These are phyloP conservation scores for Euura lappo DNA, from an alignment of 1,140 invertebrate species.

Conservation along the genomic window DNA sequence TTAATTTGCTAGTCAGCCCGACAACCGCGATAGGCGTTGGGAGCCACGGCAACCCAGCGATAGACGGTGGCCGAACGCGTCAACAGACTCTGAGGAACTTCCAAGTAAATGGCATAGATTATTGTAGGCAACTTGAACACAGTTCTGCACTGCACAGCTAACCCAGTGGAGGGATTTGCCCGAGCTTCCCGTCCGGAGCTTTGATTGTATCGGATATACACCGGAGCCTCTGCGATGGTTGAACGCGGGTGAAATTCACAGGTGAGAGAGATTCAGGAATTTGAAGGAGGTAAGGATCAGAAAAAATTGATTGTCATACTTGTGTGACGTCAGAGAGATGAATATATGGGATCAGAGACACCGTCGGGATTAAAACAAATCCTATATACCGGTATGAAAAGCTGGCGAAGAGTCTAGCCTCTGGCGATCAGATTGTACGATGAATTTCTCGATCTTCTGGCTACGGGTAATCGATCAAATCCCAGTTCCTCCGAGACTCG, in stretches of 20 bases:
- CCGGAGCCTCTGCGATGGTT: too few relatives aligned
- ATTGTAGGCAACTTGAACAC: neutral
- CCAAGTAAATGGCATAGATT: neutral
- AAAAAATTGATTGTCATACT: neutral
- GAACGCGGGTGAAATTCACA: too few relatives aligned
- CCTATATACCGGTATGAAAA: neutral
- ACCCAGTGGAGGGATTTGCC: neutral
- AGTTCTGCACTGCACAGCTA: neutral
- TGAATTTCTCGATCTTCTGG: neutral
- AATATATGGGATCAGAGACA: neutral
- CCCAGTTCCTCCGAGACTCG: neutral
- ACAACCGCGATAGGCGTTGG: neutral
- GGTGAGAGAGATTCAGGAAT: too few relatives aligned
- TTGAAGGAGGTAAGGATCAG: too few relatives aligned
- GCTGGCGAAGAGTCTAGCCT: neutral
- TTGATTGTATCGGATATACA: too few relatives aligned
- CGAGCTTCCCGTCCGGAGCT: neutral
- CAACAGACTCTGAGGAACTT: slow-evolving; percentile 2
- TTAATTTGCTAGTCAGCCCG: neutral
- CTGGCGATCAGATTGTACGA: neutral
- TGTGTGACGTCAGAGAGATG: neutral
- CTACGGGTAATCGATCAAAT: slow-evolving; percentile 3
- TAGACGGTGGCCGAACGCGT: neutral
- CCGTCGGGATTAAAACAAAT: slow-evolving; percentile 7
- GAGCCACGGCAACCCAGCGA: neutral